Percentiles rank a stretch among this genome's conserved stretches.
These are phyloP conservation scores for Epicampocera succincta DNA, from an alignment of 2,888 invertebrate species.

Conservation along the genomic window DNA sequence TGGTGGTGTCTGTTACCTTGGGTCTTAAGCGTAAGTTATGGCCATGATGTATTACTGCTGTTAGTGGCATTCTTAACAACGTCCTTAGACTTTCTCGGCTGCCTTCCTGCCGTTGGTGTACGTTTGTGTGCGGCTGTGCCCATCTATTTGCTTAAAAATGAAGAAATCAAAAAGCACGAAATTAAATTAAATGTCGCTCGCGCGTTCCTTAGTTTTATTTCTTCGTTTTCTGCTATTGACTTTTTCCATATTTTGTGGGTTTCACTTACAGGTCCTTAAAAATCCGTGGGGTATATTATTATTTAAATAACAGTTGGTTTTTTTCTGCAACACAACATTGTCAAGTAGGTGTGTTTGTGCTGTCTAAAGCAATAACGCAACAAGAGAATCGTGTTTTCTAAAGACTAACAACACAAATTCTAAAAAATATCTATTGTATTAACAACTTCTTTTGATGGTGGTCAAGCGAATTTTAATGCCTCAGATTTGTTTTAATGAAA, in stretches of 20 bases:
- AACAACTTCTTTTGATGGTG: constrained; percentile 42
- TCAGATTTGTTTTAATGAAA: constrained; percentile 9
- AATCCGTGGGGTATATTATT: constrained; percentile 41
- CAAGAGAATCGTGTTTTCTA: constrained; percentile 39
- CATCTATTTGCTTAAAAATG: constrained; percentile 60
- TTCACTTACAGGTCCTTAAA: constrained; percentile 59
- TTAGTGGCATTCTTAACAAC: constrained; percentile 69
- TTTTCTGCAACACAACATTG: constrained; percentile 10
- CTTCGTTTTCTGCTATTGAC: constrained; percentile 9
- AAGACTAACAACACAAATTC: constrained; percentile 1
- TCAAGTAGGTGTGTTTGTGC: constrained; percentile 52
- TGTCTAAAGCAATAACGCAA: constrained; percentile 63
- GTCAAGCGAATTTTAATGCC: constrained; percentile 31
- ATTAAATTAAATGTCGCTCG: constrained; percentile 79
- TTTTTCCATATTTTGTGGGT: constrained; percentile 70
- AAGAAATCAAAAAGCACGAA: constrained; percentile 78
- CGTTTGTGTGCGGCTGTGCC: constrained; percentile 4
- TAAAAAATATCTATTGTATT: constrained; percentile 48
- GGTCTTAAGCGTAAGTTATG: constrained; percentile 49
- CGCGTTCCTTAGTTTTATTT: constrained; percentile 75
- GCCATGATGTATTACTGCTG: constrained; percentile 67
- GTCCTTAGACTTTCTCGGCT: constrained; percentile 54
- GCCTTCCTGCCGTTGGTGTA: neutral
- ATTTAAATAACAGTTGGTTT: constrained; percentile 41
- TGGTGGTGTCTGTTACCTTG: constrained; percentile 47